These are phyloP conservation scores for Drosophila infuscata DNA, from an alignment of 2,888 invertebrate species.

Conservation along the genomic window DNA sequence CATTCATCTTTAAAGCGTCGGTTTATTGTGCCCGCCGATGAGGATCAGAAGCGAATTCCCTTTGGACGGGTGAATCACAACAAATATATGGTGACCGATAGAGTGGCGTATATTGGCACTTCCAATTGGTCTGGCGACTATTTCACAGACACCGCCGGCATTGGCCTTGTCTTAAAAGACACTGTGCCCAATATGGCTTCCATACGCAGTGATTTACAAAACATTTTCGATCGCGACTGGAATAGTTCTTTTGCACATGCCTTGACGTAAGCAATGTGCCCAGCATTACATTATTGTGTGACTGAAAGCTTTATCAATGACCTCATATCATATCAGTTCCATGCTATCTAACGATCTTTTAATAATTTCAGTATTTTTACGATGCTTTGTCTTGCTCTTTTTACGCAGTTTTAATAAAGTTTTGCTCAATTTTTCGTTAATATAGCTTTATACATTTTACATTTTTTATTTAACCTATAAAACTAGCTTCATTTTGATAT, in stretches of 20 bases:
- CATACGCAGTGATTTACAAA: constrained; percentile 91
- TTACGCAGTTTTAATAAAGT: constrained; percentile 30
- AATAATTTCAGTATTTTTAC: constrained; percentile 22
- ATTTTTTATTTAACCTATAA: background rate
- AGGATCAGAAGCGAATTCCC: constrained; percentile 93
- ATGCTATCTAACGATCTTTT: constrained; percentile 2
- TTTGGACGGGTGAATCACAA: constrained; percentile 97
- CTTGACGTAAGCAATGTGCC: constrained; percentile 15
- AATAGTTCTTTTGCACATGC: constrained; percentile 90
- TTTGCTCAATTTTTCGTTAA: constrained; percentile 14
- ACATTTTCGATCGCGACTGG: constrained; percentile 96
- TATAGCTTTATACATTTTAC: background rate
- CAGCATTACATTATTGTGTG: background rate
- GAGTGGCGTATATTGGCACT: constrained; percentile 96
- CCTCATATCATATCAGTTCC: constrained; percentile 2
- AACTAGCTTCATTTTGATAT: background rate
- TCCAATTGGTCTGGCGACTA: constrained; percentile 99
- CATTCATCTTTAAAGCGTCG: constrained; percentile 83
- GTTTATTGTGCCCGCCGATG: constrained; percentile 93
- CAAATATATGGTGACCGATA: constrained; percentile 99
- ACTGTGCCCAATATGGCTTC: constrained; percentile 85
- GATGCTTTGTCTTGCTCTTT: constrained; percentile 4
- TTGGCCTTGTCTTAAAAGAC: constrained; percentile 89
- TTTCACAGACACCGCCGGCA: constrained; percentile 95
- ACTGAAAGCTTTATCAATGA: background rate